Conservation (phyloP, 2,888 invertebrate genomes). For the Ichneumoninae sp. region DNA sequence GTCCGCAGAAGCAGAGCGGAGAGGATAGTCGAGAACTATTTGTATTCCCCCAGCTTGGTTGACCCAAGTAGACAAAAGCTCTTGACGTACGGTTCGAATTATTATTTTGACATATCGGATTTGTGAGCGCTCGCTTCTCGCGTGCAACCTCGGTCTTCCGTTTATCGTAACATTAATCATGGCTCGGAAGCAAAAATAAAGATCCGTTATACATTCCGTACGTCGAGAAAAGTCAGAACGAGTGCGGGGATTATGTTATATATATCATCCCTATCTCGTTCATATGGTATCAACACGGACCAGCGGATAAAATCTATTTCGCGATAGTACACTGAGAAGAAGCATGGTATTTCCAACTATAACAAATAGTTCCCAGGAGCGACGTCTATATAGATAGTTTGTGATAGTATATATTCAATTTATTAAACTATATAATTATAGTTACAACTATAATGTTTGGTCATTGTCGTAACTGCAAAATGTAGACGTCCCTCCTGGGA, state of each 20-base stretch:
- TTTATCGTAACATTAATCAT: slow-evolving; percentile 76
- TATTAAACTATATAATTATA: too few species aligned
- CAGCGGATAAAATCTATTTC: not conserved
- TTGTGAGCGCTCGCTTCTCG: slow-evolving; percentile 31
- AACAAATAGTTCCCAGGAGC: too few species aligned
- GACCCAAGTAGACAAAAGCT: slow-evolving; percentile 31
- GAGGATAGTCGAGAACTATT: not conserved
- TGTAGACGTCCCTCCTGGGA: too few species aligned
- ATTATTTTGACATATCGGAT: slow-evolving; percentile 78
- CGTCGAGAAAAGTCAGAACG: not conserved
- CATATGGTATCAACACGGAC: not conserved
- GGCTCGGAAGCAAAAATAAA: slow-evolving; percentile 74
- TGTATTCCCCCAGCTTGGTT: not conserved
- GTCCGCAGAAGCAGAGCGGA: not conserved
- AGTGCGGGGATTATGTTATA: not conserved
- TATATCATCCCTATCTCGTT: not conserved
- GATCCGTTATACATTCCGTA: not conserved
- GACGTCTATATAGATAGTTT: too few species aligned
- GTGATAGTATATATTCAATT: too few species aligned
- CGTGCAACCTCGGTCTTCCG: slow-evolving; percentile 61
- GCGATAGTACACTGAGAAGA: too few species aligned
- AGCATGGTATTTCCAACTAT: too few species aligned
- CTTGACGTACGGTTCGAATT: slow-evolving; percentile 76
- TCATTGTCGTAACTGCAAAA: too few species aligned
- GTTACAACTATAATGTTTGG: too few species aligned